Base-by-base conservation (phyloP, 1,140 invertebrate species). In the Philotrypesis tridentata region DNA sequence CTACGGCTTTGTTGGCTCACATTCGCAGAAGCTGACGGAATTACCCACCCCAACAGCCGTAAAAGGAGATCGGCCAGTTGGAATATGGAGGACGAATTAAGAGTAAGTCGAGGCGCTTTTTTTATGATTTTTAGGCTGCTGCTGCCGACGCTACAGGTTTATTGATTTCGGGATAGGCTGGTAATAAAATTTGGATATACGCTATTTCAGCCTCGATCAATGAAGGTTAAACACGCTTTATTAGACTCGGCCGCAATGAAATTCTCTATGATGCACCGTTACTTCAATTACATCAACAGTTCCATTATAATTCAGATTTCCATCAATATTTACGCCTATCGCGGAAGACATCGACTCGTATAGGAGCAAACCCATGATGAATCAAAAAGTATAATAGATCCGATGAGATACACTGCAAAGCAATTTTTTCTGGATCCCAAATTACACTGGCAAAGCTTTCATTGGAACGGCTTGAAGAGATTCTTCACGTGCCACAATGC, bases 1-100 rank as follows among this genome's bases (percentile, higher is more conserved):
- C 37, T 43, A 1, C 21, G 14, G 43, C 43, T 73, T 43, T 73
- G 71, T 73, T 73, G 71, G 31, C 55, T 55, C 17, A 73, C 11
- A 8, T 73, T 73, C 31, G n/a, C 25, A 55, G 40, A 73, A 55
- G 55, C 21, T n/a, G 48, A 4, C 48, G 21, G 48, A 55, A 55
- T 55, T 17, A 17, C 48, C 17, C 21, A 17, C 2, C 21, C 48
- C 48, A 17, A 55, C n/a, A 17, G 48, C 48, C 21, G 14, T n/a
- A 21, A 55, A 55, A 55, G 48, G 48, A 55, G 48, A 55, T 6
- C 17, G 17, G 5, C 48, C 48, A 17, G 21, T 14, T 14, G 48
- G 21, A 55, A 55, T 55, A 55, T 55, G 17, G 48, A 55, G 48
- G 21, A 55, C 17, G 21, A 55, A 55, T 55, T 55, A 55, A n/a